A percentile compares a stretch with the other conserved stretches of the same genome.
These are phyloP conservation scores for Lonchura striata DNA, from an alignment of 2,113 vertebrate genomes.

Conservation along the genomic window DNA sequence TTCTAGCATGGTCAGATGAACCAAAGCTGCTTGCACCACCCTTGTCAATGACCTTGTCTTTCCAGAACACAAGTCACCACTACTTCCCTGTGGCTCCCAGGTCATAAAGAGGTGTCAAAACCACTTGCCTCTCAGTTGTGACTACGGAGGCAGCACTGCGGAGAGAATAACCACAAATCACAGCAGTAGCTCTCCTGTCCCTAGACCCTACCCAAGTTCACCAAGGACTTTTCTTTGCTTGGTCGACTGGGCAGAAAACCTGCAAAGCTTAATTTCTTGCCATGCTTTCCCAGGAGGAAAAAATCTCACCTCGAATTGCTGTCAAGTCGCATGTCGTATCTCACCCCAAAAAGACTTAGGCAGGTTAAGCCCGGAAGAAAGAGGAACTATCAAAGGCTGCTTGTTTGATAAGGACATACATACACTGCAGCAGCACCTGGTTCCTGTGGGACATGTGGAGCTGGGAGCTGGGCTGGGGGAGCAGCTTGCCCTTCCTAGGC, in stretches of 20 bases:
- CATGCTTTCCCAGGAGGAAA: constrained; percentile 40
- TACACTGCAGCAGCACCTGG: neutral
- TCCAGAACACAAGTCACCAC: neutral
- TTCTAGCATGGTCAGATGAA: fast-evolving
- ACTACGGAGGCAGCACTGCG: neutral
- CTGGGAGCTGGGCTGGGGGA: neutral
- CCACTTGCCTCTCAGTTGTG: neutral
- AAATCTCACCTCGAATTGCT: constrained; percentile 53
- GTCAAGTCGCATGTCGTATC: constrained; percentile 11
- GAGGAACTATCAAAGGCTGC: constrained; percentile 10
- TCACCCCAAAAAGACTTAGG: constrained; percentile 22
- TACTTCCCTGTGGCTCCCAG: constrained; percentile 1
- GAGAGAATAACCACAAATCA: constrained; percentile 11
- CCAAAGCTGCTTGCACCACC: neutral
- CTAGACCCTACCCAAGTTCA: neutral
- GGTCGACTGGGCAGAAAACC: constrained; percentile 23
- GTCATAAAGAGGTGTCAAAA: constrained; percentile 27
- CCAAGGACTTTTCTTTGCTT: constrained; percentile 25
- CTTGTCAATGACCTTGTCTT: neutral
- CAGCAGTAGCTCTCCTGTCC: neutral
- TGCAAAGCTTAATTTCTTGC: constrained; percentile 39
- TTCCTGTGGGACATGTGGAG: neutral
- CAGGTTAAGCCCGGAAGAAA: constrained; percentile 45
- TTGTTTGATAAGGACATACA: constrained; percentile 22
- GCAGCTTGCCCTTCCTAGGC: neutral